Evolutionary conservation across 1,140 invertebrate species (phyloP).

Genomic region (Antheraea pernyi): DNA sequence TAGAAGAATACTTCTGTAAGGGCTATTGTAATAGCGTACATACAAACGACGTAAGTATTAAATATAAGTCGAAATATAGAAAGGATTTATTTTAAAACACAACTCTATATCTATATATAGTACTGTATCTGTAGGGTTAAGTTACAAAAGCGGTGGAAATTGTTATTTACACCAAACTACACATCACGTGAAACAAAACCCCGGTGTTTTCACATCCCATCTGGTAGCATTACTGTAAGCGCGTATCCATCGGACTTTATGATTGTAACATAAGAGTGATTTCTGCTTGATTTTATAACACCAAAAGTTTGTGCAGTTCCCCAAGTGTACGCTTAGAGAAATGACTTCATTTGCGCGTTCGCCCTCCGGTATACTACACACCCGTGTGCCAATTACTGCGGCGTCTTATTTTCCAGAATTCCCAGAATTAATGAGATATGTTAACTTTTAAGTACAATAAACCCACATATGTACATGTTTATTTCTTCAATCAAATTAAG

Average conservation of each 20-base stretch:
- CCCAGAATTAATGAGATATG: constrained; percentile 52
- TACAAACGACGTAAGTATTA: no score
- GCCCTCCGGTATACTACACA: constrained; percentile 23
- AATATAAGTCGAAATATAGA: not conserved
- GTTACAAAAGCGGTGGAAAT: constrained; percentile 14
- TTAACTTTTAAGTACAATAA: not conserved
- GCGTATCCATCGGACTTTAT: not conserved
- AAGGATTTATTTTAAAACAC: no score
- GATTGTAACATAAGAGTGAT: not conserved
- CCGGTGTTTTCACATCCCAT: constrained; percentile 19
- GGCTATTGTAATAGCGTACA: no score
- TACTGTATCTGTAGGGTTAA: not conserved
- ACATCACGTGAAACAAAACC: constrained; percentile 34
- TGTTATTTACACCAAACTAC: constrained; percentile 48
- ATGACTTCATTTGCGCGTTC: constrained; percentile 44
- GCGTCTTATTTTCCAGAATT: constrained; percentile 35
- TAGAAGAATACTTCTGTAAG: no score
- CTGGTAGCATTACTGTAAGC: constrained; percentile 3
- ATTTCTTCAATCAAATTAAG: no score
- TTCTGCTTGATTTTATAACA: not conserved
- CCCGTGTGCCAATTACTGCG: constrained; percentile 43
- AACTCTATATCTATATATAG: not conserved
- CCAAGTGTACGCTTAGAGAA: constrained; percentile 9
- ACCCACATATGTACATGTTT: not conserved
- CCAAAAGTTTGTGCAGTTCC: not conserved